A percentile compares a stretch with the other conserved stretches of the same genome.
phyloP scores from a whole-genome alignment of 2,797 vertebrate genomes.

The Microtus obscurus region DNA sequence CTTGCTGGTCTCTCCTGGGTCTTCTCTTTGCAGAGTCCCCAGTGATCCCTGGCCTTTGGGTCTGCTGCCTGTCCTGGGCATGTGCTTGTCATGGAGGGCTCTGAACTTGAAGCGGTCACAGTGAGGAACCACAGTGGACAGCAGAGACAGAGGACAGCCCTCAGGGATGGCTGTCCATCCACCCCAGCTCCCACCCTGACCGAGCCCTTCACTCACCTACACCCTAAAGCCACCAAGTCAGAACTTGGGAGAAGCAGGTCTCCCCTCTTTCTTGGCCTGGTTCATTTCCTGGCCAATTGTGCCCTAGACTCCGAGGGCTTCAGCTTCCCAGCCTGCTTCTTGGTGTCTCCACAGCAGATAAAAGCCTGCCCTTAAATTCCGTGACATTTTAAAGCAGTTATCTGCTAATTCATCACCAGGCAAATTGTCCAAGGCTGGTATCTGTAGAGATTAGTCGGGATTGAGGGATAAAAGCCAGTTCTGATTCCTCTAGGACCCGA shows the following conservation, averaged over 20 bases:
- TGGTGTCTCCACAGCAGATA: neutral
- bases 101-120: neutral
- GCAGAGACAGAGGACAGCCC: neutral
- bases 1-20: no score
- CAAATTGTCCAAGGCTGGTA: neutral
- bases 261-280: neutral
- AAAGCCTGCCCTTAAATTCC: neutral
- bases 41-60: neutral
- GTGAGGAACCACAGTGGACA: neutral
- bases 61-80: neutral
- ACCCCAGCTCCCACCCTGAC: neutral
- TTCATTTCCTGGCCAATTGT: fast-evolving
- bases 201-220: fast-evolving
- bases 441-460: neutral
- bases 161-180: no score
- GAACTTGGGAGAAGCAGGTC: no score
- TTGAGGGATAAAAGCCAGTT: no score
- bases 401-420: neutral
- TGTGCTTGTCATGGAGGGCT: neutral
- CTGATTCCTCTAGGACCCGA: neutral
- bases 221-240: neutral
- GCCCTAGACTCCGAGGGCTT: neutral
- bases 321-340: neutral
- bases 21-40: neutral
- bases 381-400: no score